Evolutionary conservation across 2,888 invertebrate genomes (phyloP).

Genomic region (Nasonovia ribisnigri): DNA sequence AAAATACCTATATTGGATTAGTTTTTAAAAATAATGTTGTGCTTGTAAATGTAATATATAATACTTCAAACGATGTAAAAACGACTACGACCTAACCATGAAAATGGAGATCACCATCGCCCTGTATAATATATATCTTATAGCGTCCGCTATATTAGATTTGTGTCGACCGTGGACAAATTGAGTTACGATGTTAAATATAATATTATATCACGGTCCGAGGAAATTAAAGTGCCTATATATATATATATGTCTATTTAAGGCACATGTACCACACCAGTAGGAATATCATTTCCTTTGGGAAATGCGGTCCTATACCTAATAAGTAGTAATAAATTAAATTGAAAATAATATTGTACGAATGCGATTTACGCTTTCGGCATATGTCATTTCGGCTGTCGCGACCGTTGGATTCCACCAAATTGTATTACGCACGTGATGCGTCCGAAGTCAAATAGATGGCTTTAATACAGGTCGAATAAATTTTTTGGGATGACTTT

Average conservation of each 20-base stretch:
- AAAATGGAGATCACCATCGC: background rate
- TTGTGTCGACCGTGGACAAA: background rate
- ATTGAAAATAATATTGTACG: background rate
- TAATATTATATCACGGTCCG: background rate
- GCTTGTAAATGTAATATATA: background rate
- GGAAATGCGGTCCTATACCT: background rate
- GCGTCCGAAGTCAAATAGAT: background rate
- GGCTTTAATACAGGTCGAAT: background rate
- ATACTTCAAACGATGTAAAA: background rate
- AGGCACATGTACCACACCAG: background rate
- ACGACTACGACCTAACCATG: background rate
- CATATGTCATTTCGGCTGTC: background rate
- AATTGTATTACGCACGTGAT: background rate
- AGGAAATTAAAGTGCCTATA: background rate
- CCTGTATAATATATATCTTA: background rate
- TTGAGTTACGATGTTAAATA: conserved; percentile 9
- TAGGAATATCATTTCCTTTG: conserved; percentile 19
- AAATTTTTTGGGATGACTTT: background rate
- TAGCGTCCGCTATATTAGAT: background rate
- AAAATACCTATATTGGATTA: background rate
- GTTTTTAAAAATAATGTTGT: background rate
- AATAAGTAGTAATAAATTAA: background rate
- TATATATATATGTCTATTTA: background rate
- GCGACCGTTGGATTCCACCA: background rate
- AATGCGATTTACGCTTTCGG: background rate